phyloP scores from a whole-genome alignment of 2,113 vertebrate species.

The Dolichallabes microphthalmus region DNA sequence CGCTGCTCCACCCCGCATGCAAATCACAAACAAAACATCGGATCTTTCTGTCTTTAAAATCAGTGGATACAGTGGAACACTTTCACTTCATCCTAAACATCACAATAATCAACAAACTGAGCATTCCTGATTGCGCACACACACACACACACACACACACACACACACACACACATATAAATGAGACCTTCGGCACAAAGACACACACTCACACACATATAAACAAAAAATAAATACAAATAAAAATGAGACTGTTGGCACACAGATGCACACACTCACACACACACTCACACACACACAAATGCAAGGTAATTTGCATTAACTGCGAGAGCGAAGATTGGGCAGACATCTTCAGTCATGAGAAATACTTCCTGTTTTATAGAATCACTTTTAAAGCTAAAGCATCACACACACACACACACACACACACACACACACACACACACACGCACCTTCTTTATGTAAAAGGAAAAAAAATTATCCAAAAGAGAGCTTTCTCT shows the following conservation, averaged over 20 bases:
- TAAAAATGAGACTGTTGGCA: neutral
- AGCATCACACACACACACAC: neutral
- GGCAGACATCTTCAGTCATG: neutral
- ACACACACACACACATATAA: too few species aligned
- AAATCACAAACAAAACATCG: neutral
- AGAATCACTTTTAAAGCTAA: neutral
- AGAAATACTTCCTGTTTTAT: slow-evolving; percentile 2
- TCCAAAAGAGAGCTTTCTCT: neutral
- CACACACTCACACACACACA: neutral
- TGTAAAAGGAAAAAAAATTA: neutral
- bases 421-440: neutral
- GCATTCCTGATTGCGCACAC: neutral
- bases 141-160: too few species aligned
- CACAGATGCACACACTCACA: too few species aligned
- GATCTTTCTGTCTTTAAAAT: neutral
- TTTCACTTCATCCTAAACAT: neutral
- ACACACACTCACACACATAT: too few species aligned
- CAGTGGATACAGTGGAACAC: neutral
- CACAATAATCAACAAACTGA: neutral
- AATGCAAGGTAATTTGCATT: neutral
- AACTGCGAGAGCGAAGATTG: neutral
- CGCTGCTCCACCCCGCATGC: neutral
- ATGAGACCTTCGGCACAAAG: neutral
- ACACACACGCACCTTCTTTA: neutral
- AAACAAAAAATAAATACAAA: too few species aligned